These are phyloP conservation scores for Montipora cactus DNA, from an alignment of 64 coral and sea anemone genomes.

Conservation along the genomic window DNA sequence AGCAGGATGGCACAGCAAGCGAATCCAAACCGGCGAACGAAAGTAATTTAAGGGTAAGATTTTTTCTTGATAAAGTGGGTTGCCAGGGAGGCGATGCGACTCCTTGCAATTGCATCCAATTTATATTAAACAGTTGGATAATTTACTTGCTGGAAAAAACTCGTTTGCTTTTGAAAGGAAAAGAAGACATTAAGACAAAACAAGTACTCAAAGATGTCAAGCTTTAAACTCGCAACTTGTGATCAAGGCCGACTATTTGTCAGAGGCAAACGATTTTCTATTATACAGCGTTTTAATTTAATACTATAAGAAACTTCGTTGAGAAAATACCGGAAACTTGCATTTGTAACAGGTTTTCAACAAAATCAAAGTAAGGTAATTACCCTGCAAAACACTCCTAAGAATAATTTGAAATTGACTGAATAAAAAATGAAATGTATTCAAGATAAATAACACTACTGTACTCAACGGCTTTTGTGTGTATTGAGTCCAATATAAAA, in stretches of 20 bases:
- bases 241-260: not conserved
- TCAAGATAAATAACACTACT: no score
- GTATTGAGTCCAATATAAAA: not conserved
- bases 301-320: not conserved
- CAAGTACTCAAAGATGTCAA: constrained; percentile 9
- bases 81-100: not conserved
- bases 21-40: no score
- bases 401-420: not conserved
- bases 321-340: not conserved
- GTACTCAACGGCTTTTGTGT: not conserved
- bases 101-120: not conserved
- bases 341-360: not conserved
- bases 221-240: not conserved
- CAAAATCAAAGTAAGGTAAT: not conserved
- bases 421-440: not conserved
- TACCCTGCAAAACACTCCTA: not conserved
- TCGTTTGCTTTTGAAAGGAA: not conserved
- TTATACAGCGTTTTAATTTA: not conserved
- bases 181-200: not conserved
- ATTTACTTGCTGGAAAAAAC: not conserved
- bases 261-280: not conserved
- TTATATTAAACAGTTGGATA: not conserved
- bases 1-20: no score
- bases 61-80: not conserved
- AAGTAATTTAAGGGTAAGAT: not conserved